Evolutionary conservation across 2,113 vertebrate species (phyloP), one percentile per base, ranked within the genome.

Genomic region (Candoia aspera): DNA sequence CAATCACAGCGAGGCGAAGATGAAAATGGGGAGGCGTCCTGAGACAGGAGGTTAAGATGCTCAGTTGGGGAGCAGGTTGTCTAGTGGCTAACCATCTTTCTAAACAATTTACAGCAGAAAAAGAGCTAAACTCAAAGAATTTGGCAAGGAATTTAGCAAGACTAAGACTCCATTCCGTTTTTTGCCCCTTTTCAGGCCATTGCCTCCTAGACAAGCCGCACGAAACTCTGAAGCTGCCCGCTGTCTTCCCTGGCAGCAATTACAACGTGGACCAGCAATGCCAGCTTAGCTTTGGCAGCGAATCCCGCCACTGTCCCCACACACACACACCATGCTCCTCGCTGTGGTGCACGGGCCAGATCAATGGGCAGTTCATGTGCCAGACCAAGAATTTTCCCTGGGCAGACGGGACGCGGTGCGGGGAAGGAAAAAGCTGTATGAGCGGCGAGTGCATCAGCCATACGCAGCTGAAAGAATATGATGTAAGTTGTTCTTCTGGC

Each of bases 331-430:
- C 97, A 49, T 98, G 98, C 15, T 90, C 97, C 1, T 93, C 96
- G 6, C 96, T 98, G 24, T 98, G 98, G 98, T 98, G 98, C 92
- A 97, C 97, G 0, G 97, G 97, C 26, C 96, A 89, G 11, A 93
- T 88, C 55, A 96, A 96, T 0, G 97, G 97, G 23, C 97, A 97
- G 0, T 91, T 97, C 62, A 96, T 98, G 94, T 98, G 98, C 93
- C 98, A 98, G 91, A 98, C 97, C 0, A 97, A 98, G 92, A 97
- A 97, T 1, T 97, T 97, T 0, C 97, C 97, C 1, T 98, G 98
- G 98, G 98, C 98, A 0, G 97, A 98, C 0, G 98, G 98, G 49
- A 98, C 98, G 0, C 94, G 95, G 0, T 98, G 98, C 0, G 97
- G 95, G 0, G 91, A 95, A 0, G 29, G 95, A 11, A 95, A 94